These are phyloP conservation scores for Hypselothyrea guttata DNA, from an alignment of 2,888 invertebrate species.

Conservation along the genomic window DNA sequence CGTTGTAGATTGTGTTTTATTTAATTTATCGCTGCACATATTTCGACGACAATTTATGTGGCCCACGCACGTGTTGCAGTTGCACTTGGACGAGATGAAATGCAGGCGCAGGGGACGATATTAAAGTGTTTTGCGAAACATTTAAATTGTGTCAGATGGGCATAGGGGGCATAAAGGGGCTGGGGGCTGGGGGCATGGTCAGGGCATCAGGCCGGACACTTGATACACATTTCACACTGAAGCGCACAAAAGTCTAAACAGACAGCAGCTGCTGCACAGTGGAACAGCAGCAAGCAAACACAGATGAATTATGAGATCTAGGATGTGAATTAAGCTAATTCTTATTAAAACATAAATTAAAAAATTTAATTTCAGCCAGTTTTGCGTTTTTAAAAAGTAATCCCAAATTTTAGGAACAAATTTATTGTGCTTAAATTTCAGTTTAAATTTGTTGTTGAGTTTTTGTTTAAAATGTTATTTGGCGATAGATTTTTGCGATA, in stretches of 20 bases:
- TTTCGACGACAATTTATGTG: constrained; percentile 62
- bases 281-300: constrained; percentile 5
- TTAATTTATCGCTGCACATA: constrained; percentile 62
- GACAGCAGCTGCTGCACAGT: constrained; percentile 39
- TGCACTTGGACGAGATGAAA: constrained; percentile 26
- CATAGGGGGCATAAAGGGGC: neutral
- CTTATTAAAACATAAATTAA: neutral
- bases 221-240: constrained; percentile 58
- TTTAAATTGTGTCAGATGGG: constrained; percentile 62
- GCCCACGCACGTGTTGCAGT: constrained; percentile 68
- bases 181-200: constrained; percentile 17
- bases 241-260: constrained; percentile 30
- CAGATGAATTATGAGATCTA: neutral
- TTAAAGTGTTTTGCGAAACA: constrained; percentile 37
- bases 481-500: too few species aligned
- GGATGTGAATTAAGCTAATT: neutral
- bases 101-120: constrained; percentile 10
- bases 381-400: too few species aligned
- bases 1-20: constrained; percentile 43
- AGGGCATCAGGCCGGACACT: constrained; percentile 44
- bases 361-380: too few species aligned
- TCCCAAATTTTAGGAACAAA: too few species aligned
- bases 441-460: too few species aligned
- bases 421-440: too few species aligned
- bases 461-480: too few species aligned